These are phyloP conservation scores for Brachypodius melanocephalos DNA, from an alignment of 2,113 vertebrate genomes.

Conservation along the genomic window DNA sequence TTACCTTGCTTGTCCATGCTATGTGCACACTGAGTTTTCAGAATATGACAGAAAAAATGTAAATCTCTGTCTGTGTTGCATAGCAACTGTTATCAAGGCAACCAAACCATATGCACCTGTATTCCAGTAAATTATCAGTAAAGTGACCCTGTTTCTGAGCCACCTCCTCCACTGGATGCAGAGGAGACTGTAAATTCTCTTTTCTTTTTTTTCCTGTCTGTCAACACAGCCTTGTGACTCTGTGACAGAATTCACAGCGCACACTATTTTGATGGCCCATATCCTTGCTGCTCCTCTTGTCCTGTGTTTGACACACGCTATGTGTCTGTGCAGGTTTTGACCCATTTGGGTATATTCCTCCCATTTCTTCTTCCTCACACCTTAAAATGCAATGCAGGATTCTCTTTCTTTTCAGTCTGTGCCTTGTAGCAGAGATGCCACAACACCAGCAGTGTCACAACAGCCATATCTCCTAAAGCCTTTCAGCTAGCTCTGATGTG, in stretches of 20 bases:
- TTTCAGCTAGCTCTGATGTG: background rate
- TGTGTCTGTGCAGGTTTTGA: background rate
- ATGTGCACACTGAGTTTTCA: background rate
- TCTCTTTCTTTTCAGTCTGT: background rate
- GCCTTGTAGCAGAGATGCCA: background rate
- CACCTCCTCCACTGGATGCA: background rate
- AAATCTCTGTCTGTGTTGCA: conserved; percentile 49
- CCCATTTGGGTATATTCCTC: background rate
- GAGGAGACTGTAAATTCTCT: background rate
- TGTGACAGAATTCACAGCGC: fast-evolving
- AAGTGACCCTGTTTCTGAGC: conserved; percentile 50
- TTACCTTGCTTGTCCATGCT: background rate
- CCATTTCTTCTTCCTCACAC: background rate
- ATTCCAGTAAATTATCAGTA: conserved; percentile 49
- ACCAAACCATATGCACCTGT: conserved; percentile 47
- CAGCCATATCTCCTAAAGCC: background rate
- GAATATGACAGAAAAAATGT: conserved; percentile 42
- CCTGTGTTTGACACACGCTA: background rate
- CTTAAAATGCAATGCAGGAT: background rate
- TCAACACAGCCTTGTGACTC: background rate
- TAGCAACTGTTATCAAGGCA: conserved; percentile 60
- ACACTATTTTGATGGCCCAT: background rate
- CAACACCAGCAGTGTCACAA: background rate
- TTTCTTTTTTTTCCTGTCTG: background rate
- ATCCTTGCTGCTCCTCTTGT: background rate